These are phyloP conservation scores for Heliocidaris tuberculata DNA, from an alignment of 35 echinoderm and acorn worm species.

Conservation along the genomic window DNA sequence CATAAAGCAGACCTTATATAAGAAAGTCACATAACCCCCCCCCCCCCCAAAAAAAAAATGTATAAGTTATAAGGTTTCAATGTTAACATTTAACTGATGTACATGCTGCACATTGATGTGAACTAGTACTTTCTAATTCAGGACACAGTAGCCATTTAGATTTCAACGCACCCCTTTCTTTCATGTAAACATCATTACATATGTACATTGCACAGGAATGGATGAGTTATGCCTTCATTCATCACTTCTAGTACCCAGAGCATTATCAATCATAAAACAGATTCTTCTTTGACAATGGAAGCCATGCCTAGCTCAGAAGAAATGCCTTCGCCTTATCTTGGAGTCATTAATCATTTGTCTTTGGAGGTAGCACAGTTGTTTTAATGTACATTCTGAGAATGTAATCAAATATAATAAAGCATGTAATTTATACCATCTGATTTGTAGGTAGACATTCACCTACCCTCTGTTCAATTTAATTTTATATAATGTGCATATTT, in stretches of 20 bases:
- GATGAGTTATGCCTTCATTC: not conserved
- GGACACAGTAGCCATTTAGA: not conserved
- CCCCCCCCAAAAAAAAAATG: no score
- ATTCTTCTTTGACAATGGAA: not conserved
- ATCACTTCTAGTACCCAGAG: not conserved
- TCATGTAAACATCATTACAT: not conserved
- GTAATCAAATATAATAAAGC: not conserved
- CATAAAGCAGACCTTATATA: not conserved
- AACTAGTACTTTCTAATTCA: not conserved
- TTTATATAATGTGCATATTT: not conserved
- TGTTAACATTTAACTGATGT: not conserved
- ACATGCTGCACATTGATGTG: not conserved
- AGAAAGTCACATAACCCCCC: not conserved
- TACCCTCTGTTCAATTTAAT: not conserved
- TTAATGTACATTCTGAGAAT: not conserved
- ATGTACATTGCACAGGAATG: not conserved
- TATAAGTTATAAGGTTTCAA: not conserved
- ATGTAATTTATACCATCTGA: not conserved
- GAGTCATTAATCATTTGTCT: not conserved
- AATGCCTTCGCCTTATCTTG: not conserved
- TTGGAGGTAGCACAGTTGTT: not conserved
- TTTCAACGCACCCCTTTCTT: not conserved
- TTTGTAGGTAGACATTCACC: not conserved
- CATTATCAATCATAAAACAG: conserved; percentile 5
- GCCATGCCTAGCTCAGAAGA: not conserved